Conservation (phyloP, 2,113 vertebrate species). For the Aegotheles bennettii region DNA sequence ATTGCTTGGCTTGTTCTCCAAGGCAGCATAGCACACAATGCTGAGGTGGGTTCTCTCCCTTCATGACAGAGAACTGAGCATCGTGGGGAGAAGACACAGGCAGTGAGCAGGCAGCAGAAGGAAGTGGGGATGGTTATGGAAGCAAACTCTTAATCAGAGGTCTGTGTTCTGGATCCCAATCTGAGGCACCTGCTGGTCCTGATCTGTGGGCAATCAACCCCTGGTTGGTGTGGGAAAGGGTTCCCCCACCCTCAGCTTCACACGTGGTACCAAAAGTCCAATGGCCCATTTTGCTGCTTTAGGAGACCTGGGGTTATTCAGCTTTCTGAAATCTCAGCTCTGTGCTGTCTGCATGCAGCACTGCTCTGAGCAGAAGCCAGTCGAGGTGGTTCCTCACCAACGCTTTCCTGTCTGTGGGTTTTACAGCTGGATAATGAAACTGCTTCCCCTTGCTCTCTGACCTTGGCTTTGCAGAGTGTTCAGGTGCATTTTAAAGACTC, state of each 20-base stretch:
- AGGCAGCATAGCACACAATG: neutral
- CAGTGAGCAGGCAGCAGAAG: neutral
- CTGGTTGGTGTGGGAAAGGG: neutral
- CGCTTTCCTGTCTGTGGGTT: neutral
- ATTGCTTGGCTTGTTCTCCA: neutral
- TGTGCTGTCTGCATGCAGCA: neutral
- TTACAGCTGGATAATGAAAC: neutral
- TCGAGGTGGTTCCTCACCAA: neutral
- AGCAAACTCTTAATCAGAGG: neutral
- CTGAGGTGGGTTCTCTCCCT: no score
- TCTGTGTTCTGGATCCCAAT: neutral
- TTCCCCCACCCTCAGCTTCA: neutral
- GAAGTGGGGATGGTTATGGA: neutral
- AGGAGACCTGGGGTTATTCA: neutral
- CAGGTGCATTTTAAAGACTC: neutral
- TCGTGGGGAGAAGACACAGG: neutral
- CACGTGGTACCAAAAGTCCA: fast-evolving
- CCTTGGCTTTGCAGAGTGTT: neutral
- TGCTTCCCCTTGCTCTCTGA: neutral
- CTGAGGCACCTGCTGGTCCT: neutral
- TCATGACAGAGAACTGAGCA: neutral
- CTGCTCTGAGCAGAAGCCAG: neutral
- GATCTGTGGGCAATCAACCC: neutral
- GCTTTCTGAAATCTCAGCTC: neutral
- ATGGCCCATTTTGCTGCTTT: neutral